phyloP scores from a whole-genome alignment of 2,888 invertebrate species.

The Petrolisthes cinctipes region DNA sequence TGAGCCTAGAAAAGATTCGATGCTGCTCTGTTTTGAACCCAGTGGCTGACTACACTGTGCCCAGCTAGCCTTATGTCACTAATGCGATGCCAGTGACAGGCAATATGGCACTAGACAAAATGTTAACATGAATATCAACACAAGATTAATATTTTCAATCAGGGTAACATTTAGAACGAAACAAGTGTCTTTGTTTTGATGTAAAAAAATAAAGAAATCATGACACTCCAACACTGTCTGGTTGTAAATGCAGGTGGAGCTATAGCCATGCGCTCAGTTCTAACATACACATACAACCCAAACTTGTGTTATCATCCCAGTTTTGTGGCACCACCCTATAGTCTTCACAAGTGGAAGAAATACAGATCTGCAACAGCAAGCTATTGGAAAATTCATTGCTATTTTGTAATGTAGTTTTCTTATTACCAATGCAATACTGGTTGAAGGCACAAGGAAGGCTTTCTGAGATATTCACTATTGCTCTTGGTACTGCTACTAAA shows the following conservation, averaged over 20 bases:
- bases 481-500: not conserved
- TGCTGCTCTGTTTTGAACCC: slow-evolving; percentile 23
- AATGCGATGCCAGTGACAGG: slow-evolving; percentile 1
- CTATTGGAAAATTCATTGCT: no score
- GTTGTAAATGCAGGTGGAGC: slow-evolving; percentile 34
- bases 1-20: slow-evolving; percentile 21
- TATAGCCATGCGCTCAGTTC: slow-evolving; percentile 24
- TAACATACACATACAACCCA: slow-evolving; percentile 12
- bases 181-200: not conserved
- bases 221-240: slow-evolving; percentile 29
- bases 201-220: slow-evolving; percentile 2
- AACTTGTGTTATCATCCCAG: no score
- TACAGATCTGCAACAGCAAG: no score
- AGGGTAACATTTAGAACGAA: not conserved
- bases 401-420: no score
- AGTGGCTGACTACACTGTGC: slow-evolving; percentile 32
- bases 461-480: not conserved
- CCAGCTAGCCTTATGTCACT: slow-evolving; percentile 33
- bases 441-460: not conserved
- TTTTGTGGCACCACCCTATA: no score
- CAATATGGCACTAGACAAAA: not conserved
- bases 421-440: not conserved
- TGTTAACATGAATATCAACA: not conserved
- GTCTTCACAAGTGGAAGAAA: no score
- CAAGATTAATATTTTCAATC: not conserved